Evolutionary conservation across 2,797 vertebrate genomes (phyloP).

Genomic region (Enteromius radiatus): DNA sequence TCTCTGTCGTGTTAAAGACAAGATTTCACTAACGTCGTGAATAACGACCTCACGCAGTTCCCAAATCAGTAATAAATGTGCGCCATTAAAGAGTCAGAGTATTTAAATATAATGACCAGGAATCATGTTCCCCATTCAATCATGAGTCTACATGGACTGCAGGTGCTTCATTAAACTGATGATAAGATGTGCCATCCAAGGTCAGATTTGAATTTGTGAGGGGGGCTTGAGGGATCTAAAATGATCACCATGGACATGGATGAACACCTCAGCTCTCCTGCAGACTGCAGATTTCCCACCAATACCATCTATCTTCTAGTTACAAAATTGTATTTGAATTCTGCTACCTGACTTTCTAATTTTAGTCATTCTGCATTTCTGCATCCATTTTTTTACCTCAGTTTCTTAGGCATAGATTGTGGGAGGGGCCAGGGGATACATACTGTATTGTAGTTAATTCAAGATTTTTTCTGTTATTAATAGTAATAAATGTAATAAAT

Average conservation of each 20-base stretch:
- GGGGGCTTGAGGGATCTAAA: slow-evolving; percentile 5
- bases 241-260: neutral
- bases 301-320: neutral
- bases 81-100: slow-evolving; percentile 33
- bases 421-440: no score
- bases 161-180: slow-evolving; percentile 30
- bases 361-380: neutral
- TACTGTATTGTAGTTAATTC: no score
- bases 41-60: slow-evolving; percentile 43
- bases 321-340: neutral
- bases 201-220: slow-evolving; percentile 9
- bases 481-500: no score
- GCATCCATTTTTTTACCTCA: neutral
- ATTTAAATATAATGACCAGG: slow-evolving; percentile 45
- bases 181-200: slow-evolving; percentile 30
- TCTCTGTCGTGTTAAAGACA: neutral
- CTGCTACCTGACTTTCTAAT: neutral
- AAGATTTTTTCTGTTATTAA: no score
- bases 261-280: neutral
- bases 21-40: slow-evolving; percentile 21
- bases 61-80: slow-evolving; percentile 49
- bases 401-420: no score
- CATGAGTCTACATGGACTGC: slow-evolving; percentile 43
- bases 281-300: neutral
- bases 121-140: slow-evolving; percentile 39